Percentiles rank a stretch among this genome's conserved stretches.
Conservation (phyloP, 2,888 invertebrate species). For the Drosophila seclusa region DNA sequence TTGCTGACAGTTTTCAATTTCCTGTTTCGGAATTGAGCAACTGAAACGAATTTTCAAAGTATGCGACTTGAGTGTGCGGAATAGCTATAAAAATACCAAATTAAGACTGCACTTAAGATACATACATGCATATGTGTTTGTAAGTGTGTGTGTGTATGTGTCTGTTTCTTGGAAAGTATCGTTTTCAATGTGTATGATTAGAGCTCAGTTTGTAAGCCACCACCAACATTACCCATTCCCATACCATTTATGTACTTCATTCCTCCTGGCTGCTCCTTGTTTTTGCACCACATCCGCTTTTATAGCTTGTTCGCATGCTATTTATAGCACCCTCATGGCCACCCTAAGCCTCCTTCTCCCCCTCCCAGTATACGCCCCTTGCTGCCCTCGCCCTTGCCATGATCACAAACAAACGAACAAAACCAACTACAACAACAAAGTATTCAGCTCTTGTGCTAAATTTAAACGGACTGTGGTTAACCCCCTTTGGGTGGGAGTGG, state of each 20-base stretch:
- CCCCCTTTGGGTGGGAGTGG: not conserved
- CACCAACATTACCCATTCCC: conserved; percentile 12
- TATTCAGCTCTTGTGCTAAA: conserved; percentile 40
- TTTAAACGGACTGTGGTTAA: conserved; percentile 44
- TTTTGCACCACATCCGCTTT: conserved; percentile 55
- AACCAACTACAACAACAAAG: conserved; percentile 12
- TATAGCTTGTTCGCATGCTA: conserved; percentile 55
- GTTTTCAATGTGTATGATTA: conserved; percentile 26
- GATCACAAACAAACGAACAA: conserved; percentile 22
- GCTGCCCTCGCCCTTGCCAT: conserved; percentile 31
- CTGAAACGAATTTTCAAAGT: conserved; percentile 2
- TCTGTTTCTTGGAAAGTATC: conserved; percentile 21
- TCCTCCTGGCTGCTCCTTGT: conserved; percentile 54
- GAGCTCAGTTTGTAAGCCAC: conserved; percentile 29
- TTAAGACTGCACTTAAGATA: not conserved
- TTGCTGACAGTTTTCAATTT: conserved; percentile 8
- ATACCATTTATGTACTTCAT: conserved; percentile 29
- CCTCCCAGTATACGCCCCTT: conserved; percentile 43
- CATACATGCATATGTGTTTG: not conserved
- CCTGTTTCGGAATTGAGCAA: conserved; percentile 1
- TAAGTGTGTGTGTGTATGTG: not conserved
- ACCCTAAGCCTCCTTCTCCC: conserved; percentile 22
- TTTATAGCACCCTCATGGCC: conserved; percentile 65
- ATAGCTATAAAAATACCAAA: conserved; percentile 1
- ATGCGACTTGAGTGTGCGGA: not conserved